Base-by-base conservation (phyloP, 2,113 vertebrate genomes). In the Chroicocephalus ridibundus region DNA sequence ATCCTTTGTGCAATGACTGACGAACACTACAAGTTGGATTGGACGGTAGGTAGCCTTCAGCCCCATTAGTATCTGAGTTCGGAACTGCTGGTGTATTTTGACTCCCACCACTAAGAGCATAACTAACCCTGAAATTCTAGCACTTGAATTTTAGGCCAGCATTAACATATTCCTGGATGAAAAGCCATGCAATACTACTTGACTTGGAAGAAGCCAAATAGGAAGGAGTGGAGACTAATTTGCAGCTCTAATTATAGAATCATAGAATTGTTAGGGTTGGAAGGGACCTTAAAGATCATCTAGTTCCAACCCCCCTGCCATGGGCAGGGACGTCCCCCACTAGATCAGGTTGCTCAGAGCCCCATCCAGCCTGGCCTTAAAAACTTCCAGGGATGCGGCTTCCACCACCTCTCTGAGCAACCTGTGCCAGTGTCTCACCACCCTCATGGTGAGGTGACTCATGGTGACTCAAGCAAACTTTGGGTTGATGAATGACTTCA, bases 111-210 rank as follows among this genome's bases (percentile, higher is more conserved):
- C 47, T 36, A 79, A 81, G 92, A 94, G 83, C 55, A 51, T 77
- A 66, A 91, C 54, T 91, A 72, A 89, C 69, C 75, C 94, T 89
- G 78, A 86, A 92, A 79, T 96, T 92, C 76, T 38, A 47, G 71
- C 84, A 58, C 86, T 94, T 86, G 91, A 93, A 57, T 95, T 96
- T 89, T 88, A 94, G 94, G 93, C 79, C 85, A 87, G 52, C 70
- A 32, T 92, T 79, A 78, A 55, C 70, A 64, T 93, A 49, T 82
- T 93, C 88, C 91, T 88, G 96, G 94, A 97, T 95, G 68, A 96
- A 94, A 96, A 97, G 96, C 97, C 97, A 97, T 97, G 96, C 94
- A 94, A 88, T 93, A 82, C 77, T 97, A 97, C 95, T 95, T 96
- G 95, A 97, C 78, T 92, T 88, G 94, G 91, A 95, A 95, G 74